A percentile compares a stretch with the other conserved stretches of the same genome.
Evolutionary conservation across 2,797 vertebrate genomes (phyloP).

Genomic region (Sebastolobus altivelis): DNA sequence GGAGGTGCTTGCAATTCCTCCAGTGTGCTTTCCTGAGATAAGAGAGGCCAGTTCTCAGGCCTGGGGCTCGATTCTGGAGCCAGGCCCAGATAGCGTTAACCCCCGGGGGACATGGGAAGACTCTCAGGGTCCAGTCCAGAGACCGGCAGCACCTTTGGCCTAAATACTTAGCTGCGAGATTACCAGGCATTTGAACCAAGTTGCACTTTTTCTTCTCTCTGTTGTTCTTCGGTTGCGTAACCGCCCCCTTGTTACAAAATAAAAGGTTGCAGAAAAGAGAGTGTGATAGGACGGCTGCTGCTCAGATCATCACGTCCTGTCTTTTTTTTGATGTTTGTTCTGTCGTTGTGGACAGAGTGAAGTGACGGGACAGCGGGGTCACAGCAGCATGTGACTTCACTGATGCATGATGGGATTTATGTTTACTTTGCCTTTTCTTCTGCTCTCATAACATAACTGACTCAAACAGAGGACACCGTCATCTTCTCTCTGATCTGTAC

Average conservation of each 20-base stretch:
- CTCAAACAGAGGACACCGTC: no score
- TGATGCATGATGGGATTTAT: neutral
- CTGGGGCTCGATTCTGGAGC: slow-evolving; percentile 70
- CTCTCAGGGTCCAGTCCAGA: slow-evolving; percentile 35
- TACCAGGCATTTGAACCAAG: slow-evolving; percentile 54
- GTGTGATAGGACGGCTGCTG: slow-evolving; percentile 28
- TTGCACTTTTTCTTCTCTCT: slow-evolving; percentile 43
- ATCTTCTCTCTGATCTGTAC: no score
- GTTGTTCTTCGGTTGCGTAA: slow-evolving; percentile 69
- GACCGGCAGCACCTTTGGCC: slow-evolving; percentile 75
- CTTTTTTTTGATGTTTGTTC: slow-evolving; percentile 8
- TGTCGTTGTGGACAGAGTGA: neutral
- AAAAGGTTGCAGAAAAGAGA: slow-evolving; percentile 30
- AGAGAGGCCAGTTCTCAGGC: slow-evolving; percentile 76
- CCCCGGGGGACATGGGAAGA: slow-evolving; percentile 39
- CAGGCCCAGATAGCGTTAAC: slow-evolving; percentile 59
- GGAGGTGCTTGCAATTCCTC: slow-evolving; percentile 77
- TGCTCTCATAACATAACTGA: neutral
- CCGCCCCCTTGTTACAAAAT: slow-evolving; percentile 44
- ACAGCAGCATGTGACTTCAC: neutral
- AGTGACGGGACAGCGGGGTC: neutral
- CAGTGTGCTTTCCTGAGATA: slow-evolving; percentile 87
- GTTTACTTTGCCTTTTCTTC: neutral
- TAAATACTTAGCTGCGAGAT: slow-evolving; percentile 67
- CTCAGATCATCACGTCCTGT: slow-evolving; percentile 24